phyloP scores from a whole-genome alignment of 92 coral and sea anemone genomes.

The Epizoanthus fatuus region DNA sequence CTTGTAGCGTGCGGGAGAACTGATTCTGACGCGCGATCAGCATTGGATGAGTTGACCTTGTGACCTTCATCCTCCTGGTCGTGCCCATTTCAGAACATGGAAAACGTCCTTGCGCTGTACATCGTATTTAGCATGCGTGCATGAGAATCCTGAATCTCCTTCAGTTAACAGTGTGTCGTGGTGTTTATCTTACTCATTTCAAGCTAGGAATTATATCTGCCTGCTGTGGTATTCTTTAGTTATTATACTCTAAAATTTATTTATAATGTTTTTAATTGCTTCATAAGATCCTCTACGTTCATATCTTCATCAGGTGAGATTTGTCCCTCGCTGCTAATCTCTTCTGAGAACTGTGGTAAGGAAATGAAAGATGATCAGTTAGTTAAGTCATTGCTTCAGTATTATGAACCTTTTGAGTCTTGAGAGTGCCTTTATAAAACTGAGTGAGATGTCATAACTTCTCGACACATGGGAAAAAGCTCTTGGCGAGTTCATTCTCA shows the following conservation, averaged over 20 bases:
- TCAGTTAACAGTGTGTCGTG: neutral
- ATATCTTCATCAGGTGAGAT: constrained; percentile 94
- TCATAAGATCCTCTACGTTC: constrained; percentile 97
- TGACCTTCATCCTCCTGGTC: no score
- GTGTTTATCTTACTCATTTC: constrained; percentile 4
- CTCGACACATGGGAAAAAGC: no score
- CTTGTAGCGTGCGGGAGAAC: no score
- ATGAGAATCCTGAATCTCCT: neutral
- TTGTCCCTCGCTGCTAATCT: constrained; percentile 99
- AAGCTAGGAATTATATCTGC: neutral
- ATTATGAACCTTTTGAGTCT: no score
- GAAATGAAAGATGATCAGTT: constrained; percentile 5
- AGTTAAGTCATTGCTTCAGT: neutral
- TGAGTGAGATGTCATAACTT: no score
- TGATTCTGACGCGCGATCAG: no score
- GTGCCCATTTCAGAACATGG: no score
- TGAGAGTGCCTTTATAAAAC: no score
- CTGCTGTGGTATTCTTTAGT: neutral
- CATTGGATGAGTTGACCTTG: no score
- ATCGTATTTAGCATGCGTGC: no score
- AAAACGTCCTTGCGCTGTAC: no score
- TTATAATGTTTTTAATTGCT: constrained; percentile 88
- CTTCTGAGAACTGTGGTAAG: constrained; percentile 89
- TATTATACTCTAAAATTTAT: neutral
- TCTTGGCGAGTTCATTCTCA: no score